phyloP scores from a whole-genome alignment of 2,113 vertebrate genomes.

The Thunnus maccoyii region DNA sequence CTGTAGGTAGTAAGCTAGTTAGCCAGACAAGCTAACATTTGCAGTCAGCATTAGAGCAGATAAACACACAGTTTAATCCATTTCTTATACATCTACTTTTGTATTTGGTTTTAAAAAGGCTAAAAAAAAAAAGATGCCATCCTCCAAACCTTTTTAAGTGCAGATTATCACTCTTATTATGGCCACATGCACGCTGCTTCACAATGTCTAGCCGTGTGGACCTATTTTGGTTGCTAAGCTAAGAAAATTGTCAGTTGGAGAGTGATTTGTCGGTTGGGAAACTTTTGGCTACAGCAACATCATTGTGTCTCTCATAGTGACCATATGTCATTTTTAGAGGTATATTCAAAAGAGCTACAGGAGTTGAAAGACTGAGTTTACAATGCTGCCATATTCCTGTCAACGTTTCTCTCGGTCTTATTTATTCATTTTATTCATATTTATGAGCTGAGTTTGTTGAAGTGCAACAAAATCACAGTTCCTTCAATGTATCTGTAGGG shows the following conservation, averaged over 20 bases:
- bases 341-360: no score
- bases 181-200: background rate
- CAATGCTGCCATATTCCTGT: no score
- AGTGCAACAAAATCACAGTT: conserved; percentile 73
- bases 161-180: no score
- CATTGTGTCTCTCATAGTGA: no score
- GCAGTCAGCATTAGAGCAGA: background rate
- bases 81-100: background rate
- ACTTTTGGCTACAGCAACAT: no score
- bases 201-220: no score
- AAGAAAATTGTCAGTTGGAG: conserved; percentile 5
- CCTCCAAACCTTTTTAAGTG: background rate
- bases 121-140: background rate
- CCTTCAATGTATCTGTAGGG: conserved; percentile 89
- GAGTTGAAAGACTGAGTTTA: background rate
- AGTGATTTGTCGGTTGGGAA: background rate
- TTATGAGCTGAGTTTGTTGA: background rate
- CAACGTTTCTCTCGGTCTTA: background rate
- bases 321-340: no score
- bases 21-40: background rate
- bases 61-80: no score
- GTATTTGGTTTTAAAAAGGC: background rate
- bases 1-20: no score
- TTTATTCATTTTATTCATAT: no score
- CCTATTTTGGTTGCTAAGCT: background rate